A percentile compares a stretch with the other conserved stretches of the same genome.
Evolutionary conservation across 2,888 invertebrate genomes (phyloP).

Genomic region (Aporophyla nigra): DNA sequence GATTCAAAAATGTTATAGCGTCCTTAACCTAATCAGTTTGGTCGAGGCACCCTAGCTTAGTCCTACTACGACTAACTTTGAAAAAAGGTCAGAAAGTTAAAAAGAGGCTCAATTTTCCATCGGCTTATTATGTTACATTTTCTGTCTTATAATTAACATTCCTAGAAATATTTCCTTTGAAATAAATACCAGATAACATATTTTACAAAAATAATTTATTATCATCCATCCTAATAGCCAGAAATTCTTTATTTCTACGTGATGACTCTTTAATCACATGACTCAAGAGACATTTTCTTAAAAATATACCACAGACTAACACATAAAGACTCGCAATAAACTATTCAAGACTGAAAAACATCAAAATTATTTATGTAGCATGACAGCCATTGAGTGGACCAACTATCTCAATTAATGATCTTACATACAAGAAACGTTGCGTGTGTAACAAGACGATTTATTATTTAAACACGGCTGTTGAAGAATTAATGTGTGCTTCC

Average conservation of each 20-base stretch:
- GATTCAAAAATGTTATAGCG: no score
- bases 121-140: background rate
- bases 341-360: constrained; percentile 32
- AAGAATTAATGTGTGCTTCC: constrained; percentile 35
- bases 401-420: constrained; percentile 24
- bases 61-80: background rate
- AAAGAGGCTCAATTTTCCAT: background rate
- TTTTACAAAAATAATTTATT: background rate
- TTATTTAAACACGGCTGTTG: constrained; percentile 36
- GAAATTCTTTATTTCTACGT: constrained; percentile 14
- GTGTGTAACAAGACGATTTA: constrained; percentile 46
- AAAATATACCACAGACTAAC: constrained; percentile 4
- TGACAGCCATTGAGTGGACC: constrained; percentile 20
- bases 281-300: constrained; percentile 3
- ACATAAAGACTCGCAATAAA: constrained; percentile 10
- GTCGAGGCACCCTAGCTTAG: background rate
- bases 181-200: background rate
- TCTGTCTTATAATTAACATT: background rate
- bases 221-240: background rate
- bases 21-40: background rate
- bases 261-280: no score
- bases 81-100: background rate
- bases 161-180: background rate
- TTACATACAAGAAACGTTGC: constrained; percentile 21
- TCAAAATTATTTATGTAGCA: constrained; percentile 22